These are phyloP conservation scores for Drymonia ruficornis DNA, from an alignment of 2,888 invertebrate species.

Conservation along the genomic window DNA sequence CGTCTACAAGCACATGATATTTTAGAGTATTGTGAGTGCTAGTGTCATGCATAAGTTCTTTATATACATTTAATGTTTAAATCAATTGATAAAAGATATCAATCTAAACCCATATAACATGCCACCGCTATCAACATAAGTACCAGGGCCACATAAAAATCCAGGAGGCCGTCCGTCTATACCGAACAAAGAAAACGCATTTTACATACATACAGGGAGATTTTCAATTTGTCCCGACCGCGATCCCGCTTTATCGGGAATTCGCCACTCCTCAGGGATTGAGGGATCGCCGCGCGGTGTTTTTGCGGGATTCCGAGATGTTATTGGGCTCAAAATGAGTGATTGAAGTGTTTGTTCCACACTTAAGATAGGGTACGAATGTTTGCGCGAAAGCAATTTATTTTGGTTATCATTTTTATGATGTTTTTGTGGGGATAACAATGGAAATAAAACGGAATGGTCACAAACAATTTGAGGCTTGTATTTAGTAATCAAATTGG, in stretches of 20 bases:
- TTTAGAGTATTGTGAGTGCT: too few species aligned
- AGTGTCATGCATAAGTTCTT: too few species aligned
- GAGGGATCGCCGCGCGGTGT: constrained; percentile 36
- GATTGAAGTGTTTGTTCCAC: constrained; percentile 43
- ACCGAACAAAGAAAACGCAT: constrained; percentile 25
- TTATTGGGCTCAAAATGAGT: constrained; percentile 46
- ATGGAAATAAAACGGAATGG: neutral
- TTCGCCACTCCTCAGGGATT: constrained; percentile 33
- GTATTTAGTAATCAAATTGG: neutral
- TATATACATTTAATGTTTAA: neutral
- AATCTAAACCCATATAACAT: neutral
- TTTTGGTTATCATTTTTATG: constrained; percentile 35
- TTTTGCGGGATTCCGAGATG: constrained; percentile 35
- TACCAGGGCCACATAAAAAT: constrained; percentile 10
- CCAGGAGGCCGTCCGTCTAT: constrained; percentile 10
- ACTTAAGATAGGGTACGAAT: constrained; percentile 39
- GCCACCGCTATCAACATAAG: constrained; percentile 7
- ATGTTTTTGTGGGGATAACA: constrained; percentile 20
- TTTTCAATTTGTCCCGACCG: constrained; percentile 47
- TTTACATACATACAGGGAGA: constrained; percentile 42
- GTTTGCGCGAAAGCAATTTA: constrained; percentile 32
- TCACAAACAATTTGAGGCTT: neutral
- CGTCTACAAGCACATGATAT: too few species aligned
- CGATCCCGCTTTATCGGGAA: constrained; percentile 47
- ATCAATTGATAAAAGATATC: neutral